Conservation (phyloP, 2,797 vertebrate genomes). For the Syngnathus acus region DNA sequence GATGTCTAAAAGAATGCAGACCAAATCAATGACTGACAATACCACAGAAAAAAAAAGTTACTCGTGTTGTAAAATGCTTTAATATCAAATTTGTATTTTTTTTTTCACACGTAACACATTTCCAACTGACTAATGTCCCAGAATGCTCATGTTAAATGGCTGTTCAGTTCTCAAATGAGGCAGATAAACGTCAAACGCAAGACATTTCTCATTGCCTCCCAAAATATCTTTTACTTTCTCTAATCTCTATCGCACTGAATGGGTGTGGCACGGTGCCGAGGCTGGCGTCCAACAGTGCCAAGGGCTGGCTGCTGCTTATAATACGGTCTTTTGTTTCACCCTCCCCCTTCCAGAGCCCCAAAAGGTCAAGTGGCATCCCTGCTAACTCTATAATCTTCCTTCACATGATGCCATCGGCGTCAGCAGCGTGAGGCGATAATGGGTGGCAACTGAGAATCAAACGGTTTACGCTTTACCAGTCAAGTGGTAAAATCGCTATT, state of each 20-base stretch:
- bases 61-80: neutral
- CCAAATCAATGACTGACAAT: constrained; percentile 3
- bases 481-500: neutral
- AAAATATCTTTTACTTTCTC: constrained; percentile 10
- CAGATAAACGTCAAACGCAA: constrained; percentile 9
- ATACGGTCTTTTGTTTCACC: constrained; percentile 18
- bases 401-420: constrained; percentile 4
- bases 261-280: constrained; percentile 25
- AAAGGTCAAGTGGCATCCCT: constrained; percentile 47
- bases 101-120: neutral
- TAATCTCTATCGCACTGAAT: constrained; percentile 30
- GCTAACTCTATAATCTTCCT: constrained; percentile 28
- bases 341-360: constrained; percentile 20
- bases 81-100: neutral
- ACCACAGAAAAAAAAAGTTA: neutral
- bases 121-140: neutral
- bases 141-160: neutral
- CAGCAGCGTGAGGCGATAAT: neutral
- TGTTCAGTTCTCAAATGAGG: constrained; percentile 10
- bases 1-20: constrained; percentile 8
- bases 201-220: constrained; percentile 4
- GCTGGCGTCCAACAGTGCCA: constrained; percentile 39
- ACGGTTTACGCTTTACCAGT: neutral
- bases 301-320: constrained; percentile 30
- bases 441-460: constrained; percentile 1